Evolutionary conservation across 2,888 invertebrate species (phyloP).

Genomic region (Anthrax anthrax): DNA sequence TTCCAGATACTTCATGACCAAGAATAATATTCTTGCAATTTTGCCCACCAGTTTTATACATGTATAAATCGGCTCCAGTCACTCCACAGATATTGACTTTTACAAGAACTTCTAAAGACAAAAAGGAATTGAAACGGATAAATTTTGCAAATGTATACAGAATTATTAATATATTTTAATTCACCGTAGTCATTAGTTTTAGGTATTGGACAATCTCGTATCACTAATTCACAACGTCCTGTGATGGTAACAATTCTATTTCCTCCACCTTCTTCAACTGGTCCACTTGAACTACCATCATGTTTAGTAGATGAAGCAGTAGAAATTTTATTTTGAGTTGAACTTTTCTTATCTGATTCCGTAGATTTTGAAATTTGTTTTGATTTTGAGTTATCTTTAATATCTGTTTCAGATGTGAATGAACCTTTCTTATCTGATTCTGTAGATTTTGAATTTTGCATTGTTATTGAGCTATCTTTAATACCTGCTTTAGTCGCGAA

Average conservation of each 20-base stretch:
- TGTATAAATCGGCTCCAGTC: slow-evolving; percentile 88
- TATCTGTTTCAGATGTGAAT: no score
- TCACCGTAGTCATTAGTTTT: neutral
- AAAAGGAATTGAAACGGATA: no score
- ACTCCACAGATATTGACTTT: slow-evolving; percentile 78
- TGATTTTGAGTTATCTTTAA: no score
- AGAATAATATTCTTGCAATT: slow-evolving; percentile 40
- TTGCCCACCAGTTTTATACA: slow-evolving; percentile 36
- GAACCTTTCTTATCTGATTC: no score
- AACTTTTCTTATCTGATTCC: neutral
- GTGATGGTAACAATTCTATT: neutral
- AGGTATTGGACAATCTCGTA: neutral
- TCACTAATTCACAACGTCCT: neutral
- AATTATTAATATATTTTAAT: no score
- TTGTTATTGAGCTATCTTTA: no score
- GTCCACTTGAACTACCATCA: no score
- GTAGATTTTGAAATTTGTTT: no score
- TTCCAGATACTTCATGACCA: slow-evolving; percentile 82
- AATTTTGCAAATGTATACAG: no score
- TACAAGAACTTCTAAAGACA: slow-evolving; percentile 42
- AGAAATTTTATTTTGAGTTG: neutral
- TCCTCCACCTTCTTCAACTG: neutral
- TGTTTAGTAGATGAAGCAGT: neutral
- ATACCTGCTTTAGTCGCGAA: no score
- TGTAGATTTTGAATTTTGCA: no score